Evolutionary conservation across 2,113 vertebrate species (phyloP).

Genomic region (Thamnaconus septentrionalis): DNA sequence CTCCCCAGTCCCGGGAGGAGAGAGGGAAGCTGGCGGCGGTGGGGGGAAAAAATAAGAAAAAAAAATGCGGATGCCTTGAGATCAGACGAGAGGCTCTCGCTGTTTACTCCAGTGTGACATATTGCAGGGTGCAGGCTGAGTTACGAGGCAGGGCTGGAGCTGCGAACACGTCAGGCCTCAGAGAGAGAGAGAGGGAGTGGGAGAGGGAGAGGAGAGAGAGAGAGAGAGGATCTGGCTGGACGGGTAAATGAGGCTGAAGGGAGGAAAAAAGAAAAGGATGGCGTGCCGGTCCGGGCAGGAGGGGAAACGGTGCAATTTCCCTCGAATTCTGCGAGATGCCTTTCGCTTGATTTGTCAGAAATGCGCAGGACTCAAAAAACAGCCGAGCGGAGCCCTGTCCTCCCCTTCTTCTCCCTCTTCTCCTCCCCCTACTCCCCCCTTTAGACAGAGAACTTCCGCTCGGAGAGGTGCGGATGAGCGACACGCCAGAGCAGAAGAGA

Average conservation of each 20-base stretch:
- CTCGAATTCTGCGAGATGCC: too few relatives aligned
- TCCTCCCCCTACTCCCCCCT: neutral
- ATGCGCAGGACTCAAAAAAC: neutral
- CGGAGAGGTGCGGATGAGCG: conserved; percentile 2
- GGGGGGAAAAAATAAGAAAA: conserved; percentile 33
- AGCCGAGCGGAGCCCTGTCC: neutral
- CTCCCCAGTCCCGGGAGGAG: conserved; percentile 60
- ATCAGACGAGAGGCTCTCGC: conserved; percentile 16
- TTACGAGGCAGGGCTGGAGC: conserved; percentile 44
- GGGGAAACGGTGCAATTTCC: too few relatives aligned
- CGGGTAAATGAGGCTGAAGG: conserved; percentile 32
- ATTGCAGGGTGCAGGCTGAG: conserved; percentile 6
- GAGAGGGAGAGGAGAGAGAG: too few relatives aligned
- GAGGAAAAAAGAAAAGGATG: conserved; percentile 8
- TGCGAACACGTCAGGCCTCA: conserved; percentile 29
- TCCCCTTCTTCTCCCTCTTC: neutral
- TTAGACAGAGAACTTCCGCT: too few relatives aligned
- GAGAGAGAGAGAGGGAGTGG: too few relatives aligned
- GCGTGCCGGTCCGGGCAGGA: too few relatives aligned
- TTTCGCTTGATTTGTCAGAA: conserved; percentile 12
- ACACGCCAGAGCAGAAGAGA: conserved; percentile 14
- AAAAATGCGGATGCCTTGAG: conserved; percentile 15
- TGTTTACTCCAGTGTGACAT: conserved; percentile 54
- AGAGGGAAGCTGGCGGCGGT: conserved; percentile 33
- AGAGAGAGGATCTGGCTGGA: conserved; percentile 29